A percentile compares a stretch with the other conserved stretches of the same genome.
phyloP scores from a whole-genome alignment of 2,797 vertebrate genomes.

The Mormyrus hasselquistii region DNA sequence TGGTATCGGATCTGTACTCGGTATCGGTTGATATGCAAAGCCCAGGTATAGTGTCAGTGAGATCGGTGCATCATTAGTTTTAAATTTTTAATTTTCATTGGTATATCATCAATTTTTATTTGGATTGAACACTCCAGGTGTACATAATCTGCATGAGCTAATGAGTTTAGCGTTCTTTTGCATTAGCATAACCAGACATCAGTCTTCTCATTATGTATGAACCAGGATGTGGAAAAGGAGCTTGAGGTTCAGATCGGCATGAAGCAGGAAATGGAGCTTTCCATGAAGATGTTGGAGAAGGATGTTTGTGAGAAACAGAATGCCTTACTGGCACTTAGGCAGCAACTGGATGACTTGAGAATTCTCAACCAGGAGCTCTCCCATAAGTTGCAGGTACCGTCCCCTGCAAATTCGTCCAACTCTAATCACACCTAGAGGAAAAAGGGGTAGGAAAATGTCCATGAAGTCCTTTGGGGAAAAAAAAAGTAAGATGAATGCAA shows the following conservation, averaged over 20 bases:
- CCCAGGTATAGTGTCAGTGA: neutral
- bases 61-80: neutral
- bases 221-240: constrained; percentile 92
- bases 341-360: constrained; percentile 89
- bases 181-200: neutral
- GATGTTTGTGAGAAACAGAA: constrained; percentile 98
- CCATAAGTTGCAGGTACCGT: constrained; percentile 85
- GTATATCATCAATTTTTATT: neutral
- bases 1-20: neutral
- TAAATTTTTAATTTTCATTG: neutral
- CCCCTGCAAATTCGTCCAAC: neutral
- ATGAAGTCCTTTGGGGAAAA: neutral
- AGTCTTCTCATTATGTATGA: neutral
- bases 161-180: neutral
- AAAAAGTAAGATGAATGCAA: neutral
- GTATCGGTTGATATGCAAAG: neutral
- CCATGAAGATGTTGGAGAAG: constrained; percentile 99
- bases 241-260: constrained; percentile 93
- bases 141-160: neutral
- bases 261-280: constrained; percentile 97
- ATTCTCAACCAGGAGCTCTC: constrained; percentile 89
- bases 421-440: neutral
- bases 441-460: neutral
- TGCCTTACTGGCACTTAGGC: constrained; percentile 82
- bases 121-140: neutral